A percentile compares a stretch with the other conserved stretches of the same genome.
phyloP scores from a whole-genome alignment of 64 coral and sea anemone genomes.

The Pocillopora verrucosa region DNA sequence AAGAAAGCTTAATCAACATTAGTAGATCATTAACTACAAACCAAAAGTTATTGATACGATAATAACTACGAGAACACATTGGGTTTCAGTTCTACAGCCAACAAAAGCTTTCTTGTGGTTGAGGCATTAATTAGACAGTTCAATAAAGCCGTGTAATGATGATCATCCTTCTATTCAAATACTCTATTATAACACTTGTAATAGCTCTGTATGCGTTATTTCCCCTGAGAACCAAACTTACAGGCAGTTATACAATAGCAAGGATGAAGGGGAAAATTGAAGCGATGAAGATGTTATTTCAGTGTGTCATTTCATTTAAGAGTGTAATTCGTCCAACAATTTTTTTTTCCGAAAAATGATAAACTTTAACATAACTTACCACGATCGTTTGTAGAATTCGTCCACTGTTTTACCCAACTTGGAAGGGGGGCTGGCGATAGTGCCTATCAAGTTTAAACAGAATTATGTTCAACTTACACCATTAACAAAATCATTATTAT shows the following conservation, averaged over 20 bases:
- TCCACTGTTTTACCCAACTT: conserved; percentile 31
- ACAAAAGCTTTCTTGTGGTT: background rate
- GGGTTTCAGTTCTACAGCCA: background rate
- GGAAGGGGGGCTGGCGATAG: conserved; percentile 21
- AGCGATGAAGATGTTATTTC: too few relatives aligned
- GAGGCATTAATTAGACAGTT: background rate
- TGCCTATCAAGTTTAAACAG: background rate
- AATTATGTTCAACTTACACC: too few relatives aligned
- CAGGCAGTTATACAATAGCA: background rate
- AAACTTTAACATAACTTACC: background rate
- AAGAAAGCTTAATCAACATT: background rate
- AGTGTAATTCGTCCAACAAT: too few relatives aligned
- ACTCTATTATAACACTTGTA: background rate
- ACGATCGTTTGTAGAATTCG: conserved; percentile 1
- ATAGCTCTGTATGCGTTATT: background rate
- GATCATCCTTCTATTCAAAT: background rate
- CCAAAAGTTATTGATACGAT: background rate
- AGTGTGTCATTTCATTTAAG: too few relatives aligned
- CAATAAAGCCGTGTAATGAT: background rate
- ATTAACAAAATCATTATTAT: too few relatives aligned
- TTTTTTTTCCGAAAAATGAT: background rate
- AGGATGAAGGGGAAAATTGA: background rate
- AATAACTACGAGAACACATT: background rate
- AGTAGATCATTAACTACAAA: background rate
- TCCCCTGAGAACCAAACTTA: background rate